Percentiles rank a stretch among this genome's conserved stretches.
Evolutionary conservation across 2,888 invertebrate genomes (phyloP).

Genomic region (Acrobasis repandana): DNA sequence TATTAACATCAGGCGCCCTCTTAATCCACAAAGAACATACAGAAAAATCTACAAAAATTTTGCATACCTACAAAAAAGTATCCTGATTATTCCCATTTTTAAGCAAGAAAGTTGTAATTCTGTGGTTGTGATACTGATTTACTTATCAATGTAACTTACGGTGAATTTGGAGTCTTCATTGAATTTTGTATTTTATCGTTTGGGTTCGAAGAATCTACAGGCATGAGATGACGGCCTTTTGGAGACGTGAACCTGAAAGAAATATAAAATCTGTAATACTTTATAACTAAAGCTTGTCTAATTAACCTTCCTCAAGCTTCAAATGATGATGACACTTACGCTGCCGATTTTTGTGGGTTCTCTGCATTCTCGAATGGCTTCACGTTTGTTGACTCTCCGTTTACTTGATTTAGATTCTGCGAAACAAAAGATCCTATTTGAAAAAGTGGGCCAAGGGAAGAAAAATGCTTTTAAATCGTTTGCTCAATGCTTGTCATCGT

Average conservation of each 20-base stretch:
- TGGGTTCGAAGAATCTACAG: constrained; percentile 29
- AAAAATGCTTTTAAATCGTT: no score
- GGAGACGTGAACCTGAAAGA: constrained; percentile 44
- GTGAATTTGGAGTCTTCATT: constrained; percentile 33
- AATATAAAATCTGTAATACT: background rate
- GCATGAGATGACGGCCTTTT: constrained; percentile 42
- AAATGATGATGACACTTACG: background rate
- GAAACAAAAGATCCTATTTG: background rate
- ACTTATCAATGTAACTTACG: no score
- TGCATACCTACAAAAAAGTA: no score
- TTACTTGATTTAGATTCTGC: background rate
- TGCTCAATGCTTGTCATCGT: no score
- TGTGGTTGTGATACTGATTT: no score
- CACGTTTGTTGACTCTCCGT: background rate
- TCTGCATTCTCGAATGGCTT: background rate
- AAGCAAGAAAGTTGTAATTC: no score
- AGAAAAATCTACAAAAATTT: no score
- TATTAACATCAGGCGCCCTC: no score
- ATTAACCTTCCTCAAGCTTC: background rate
- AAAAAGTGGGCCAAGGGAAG: no score
- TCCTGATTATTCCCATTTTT: no score
- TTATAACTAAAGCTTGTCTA: background rate
- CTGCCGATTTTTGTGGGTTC: background rate
- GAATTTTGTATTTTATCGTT: constrained; percentile 28
- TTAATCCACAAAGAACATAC: no score